Evolutionary conservation across 2,888 invertebrate species (phyloP), one percentile per base, ranked within the genome.

Genomic region (Gryllus longicercus): DNA sequence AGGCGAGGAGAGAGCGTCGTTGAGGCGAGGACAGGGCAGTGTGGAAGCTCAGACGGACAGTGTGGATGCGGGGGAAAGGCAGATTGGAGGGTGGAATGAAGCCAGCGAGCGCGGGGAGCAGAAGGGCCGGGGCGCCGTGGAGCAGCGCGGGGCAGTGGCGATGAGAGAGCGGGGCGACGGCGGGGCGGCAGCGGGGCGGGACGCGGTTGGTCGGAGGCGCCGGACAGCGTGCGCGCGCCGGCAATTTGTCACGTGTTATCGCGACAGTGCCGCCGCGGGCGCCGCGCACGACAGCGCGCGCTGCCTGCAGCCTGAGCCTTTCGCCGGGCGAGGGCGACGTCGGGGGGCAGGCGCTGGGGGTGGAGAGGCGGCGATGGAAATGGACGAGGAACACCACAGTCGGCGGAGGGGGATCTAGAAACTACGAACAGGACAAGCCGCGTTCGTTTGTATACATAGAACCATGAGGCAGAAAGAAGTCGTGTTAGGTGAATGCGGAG

Each of bases 161-260:
- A 8, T 8, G 38, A 8, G 38, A 5, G 38, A 3, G 38, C 38
- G 38, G 25, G 38, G 38, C 38, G 3, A 0, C 5, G 8, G 38
- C 38, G 38, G 38, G 38, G 8, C 38, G 38, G 38, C 38, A 5
- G 38, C 38, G 38, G 38, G 38, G 38, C 38, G 38, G 38, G 38
- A 8, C 38, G 38, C 38, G 38, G 38, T 8, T 8, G 38, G 38
- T 8, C 38, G 38, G 38, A 38, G 38, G 38, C 8, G 38, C 38
- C 38, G 63, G 63, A 63, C 63, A 63, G 63, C 63, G n/a, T 18
- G 63, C 63, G 63, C 63, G 63, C 63, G 63, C 14, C 63, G 63
- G 63, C 63, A 63, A 63, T 63, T 63, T 63, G 63, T 63, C 63
- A 63, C 63, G 63, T 63, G 63, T 63, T 63, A 63, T 63, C 63